phyloP scores from a whole-genome alignment of 2,888 invertebrate genomes.

The Herminia tarsipennalis region DNA sequence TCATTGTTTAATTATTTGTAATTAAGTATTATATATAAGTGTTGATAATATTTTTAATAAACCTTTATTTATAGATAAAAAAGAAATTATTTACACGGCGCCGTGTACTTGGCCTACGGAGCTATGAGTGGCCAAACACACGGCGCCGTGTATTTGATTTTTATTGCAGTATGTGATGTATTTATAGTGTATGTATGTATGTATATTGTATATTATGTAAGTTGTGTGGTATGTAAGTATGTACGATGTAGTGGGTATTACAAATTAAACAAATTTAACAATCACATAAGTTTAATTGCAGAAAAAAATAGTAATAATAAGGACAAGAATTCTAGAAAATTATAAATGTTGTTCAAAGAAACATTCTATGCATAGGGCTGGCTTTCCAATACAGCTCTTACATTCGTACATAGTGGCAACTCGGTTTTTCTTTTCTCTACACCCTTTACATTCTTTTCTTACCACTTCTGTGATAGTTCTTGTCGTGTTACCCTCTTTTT shows the following conservation, averaged over 20 bases:
- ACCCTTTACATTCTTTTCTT: conserved; percentile 43
- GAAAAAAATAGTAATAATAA: background rate
- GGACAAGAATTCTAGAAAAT: background rate
- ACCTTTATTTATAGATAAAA: too few species aligned
- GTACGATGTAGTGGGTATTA: background rate
- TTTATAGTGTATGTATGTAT: background rate
- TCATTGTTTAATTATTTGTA: background rate
- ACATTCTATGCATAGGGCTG: conserved; percentile 33
- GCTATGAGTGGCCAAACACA: conserved; percentile 4
- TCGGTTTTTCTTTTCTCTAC: conserved; percentile 39
- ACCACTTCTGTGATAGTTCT: conserved; percentile 32
- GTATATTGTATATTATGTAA: background rate
- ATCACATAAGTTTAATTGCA: background rate
- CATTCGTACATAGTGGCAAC: conserved; percentile 42
- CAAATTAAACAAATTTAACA: background rate
- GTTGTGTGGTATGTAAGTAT: too few species aligned
- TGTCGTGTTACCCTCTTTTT: conserved; percentile 12
- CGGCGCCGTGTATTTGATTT: conserved; percentile 2
- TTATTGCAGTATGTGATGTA: background rate
- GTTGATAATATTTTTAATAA: background rate
- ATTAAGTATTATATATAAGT: background rate
- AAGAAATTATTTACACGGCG: conserved; percentile 2
- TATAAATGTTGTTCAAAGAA: conserved; percentile 17
- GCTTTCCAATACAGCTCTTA: conserved; percentile 37
- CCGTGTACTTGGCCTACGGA: conserved; percentile 3